Evolutionary conservation across 2,113 vertebrate genomes (phyloP), one percentile per base, ranked within the genome.

Genomic region (Trematocara variabile): DNA sequence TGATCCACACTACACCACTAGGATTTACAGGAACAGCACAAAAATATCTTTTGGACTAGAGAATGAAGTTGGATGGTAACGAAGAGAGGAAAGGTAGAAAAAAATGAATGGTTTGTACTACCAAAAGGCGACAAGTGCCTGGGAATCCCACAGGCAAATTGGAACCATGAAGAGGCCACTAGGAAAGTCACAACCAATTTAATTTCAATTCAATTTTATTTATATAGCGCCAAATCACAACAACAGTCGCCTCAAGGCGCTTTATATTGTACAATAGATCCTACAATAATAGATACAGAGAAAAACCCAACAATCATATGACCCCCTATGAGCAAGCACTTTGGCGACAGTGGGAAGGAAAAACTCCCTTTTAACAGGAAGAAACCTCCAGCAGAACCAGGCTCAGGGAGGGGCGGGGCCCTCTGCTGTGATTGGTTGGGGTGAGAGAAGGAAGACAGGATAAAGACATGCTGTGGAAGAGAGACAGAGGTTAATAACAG

Each of bases 281-380:
- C 0, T 9, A 52, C 48, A 52, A 5, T 52, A n/a, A 52, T 52
- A 52, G 2, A 52, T 52, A 52, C 4, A 52, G 48, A 52, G 8
- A n/a, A 50, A 50, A 52, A 5, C 18, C 18, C 48, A 50, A n/a
- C 18, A 50, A 50, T 50, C 48, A 50, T n/a, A 50, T 50, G 16
- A 50, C 14, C 7, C 7, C 16, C 16, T 48, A 8, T 50, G 16
- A 50, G 1, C 46, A 18, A 22, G 16, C 46, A 48, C 46, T 48
- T 48, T 48, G 46, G 0, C 0, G 2, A 18, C 46, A 48, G 46
- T 8, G 16, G 46, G 46, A 48, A 48, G 46, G 46, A 18, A 48
- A 48, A 48, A 48, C 14, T 48, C 46, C 14, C 7, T 48, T 48
- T 48, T 48, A 18, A 48, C 46, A 48, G 46, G 46, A 48, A 48